A percentile compares a stretch with the other conserved stretches of the same genome.
phyloP scores from a whole-genome alignment of 2,797 vertebrate genomes.

The Apogon hyalosoma region DNA sequence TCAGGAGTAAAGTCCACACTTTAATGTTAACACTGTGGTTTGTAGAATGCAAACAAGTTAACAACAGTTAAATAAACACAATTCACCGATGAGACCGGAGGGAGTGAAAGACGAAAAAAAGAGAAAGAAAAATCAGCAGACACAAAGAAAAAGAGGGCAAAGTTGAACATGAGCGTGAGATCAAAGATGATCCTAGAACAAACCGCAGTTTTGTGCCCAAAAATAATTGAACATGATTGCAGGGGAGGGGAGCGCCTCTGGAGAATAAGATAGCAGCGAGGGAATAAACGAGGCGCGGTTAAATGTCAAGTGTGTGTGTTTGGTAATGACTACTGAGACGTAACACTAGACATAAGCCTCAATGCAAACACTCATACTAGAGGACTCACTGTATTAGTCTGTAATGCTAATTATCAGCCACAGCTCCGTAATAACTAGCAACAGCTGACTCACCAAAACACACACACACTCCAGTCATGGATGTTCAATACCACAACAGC shows the following conservation, averaged over 20 bases:
- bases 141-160: constrained; percentile 2
- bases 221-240: constrained; percentile 66
- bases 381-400: constrained; percentile 1
- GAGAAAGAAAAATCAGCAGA: constrained; percentile 24
- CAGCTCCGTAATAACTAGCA: constrained; percentile 36
- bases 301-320: constrained; percentile 19
- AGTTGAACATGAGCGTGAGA: constrained; percentile 31
- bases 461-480: not conserved
- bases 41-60: constrained; percentile 40
- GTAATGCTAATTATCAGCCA: constrained; percentile 33
- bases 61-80: constrained; percentile 43
- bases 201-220: constrained; percentile 55
- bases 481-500: not conserved
- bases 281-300: constrained; percentile 28
- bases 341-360: constrained; percentile 22
- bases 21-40: constrained; percentile 40
- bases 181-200: constrained; percentile 60
- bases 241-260: constrained; percentile 57
- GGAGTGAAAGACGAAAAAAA: not conserved
- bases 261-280: constrained; percentile 48
- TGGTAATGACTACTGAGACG: constrained; percentile 27
- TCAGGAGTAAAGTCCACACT: constrained; percentile 67
- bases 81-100: constrained; percentile 4
- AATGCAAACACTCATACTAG: constrained; percentile 6
- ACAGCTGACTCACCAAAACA: constrained; percentile 35